Percentiles rank a stretch among this genome's conserved stretches.
phyloP scores from a whole-genome alignment of 2,797 vertebrate genomes.

The Uromys caudimaculatus region DNA sequence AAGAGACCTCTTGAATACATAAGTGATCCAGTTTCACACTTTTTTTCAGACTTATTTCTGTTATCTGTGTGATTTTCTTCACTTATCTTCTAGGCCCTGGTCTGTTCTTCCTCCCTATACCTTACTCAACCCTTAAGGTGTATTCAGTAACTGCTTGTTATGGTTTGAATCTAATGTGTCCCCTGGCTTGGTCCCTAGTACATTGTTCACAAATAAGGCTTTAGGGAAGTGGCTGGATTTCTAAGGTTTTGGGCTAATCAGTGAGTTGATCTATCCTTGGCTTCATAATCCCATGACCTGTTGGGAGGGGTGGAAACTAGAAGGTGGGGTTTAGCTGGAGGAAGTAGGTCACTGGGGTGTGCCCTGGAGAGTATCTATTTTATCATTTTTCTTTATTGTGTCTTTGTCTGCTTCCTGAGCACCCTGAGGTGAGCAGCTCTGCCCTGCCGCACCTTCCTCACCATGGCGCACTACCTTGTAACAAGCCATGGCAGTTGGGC shows the following conservation, averaged over 20 bases:
- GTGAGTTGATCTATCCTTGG: neutral
- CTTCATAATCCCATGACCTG: neutral
- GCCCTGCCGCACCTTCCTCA: neutral
- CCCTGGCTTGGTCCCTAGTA: neutral
- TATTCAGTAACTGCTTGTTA: neutral
- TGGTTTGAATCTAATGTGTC: neutral
- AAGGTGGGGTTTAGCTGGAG: neutral
- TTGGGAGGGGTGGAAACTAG: neutral
- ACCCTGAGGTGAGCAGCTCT: neutral
- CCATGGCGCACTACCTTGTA: neutral
- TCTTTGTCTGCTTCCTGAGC: neutral
- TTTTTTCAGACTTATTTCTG: neutral
- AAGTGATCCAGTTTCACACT: neutral
- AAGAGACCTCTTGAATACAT: neutral
- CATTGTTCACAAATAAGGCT: neutral
- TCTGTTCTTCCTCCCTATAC: neutral
- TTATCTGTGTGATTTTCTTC: constrained; percentile 28
- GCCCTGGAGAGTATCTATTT: neutral
- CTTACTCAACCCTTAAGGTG: constrained; percentile 14
- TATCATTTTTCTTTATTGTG: neutral
- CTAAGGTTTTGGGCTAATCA: neutral
- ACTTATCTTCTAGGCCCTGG: neutral
- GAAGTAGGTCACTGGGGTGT: too few species aligned
- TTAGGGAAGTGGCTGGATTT: neutral
- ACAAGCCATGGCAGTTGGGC: neutral